phyloP scores from a whole-genome alignment of 2,888 invertebrate genomes.

The Plebejus argus region DNA sequence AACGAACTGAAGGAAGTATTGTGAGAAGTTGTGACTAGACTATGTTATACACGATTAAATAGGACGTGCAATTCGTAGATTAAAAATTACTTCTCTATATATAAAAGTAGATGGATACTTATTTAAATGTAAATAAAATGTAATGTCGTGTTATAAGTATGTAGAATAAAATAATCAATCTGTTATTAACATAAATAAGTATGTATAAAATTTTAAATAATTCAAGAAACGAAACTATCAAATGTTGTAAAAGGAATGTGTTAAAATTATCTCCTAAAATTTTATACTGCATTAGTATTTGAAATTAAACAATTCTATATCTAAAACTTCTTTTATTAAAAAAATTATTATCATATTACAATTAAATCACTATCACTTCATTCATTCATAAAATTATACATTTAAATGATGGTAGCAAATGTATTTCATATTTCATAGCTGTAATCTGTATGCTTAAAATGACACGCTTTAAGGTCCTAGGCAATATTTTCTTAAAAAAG shows the following conservation, averaged over 20 bases:
- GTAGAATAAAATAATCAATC: background rate
- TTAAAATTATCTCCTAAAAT: background rate
- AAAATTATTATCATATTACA: slow-evolving; percentile 16
- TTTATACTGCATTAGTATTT: background rate
- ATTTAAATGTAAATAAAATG: background rate
- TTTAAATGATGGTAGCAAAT: background rate
- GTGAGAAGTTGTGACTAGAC: background rate
- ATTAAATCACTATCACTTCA: slow-evolving; percentile 4
- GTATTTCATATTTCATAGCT: background rate
- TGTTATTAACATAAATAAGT: background rate
- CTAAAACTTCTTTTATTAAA: slow-evolving; percentile 31
- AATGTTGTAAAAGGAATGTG: background rate
- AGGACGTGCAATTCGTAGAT: background rate
- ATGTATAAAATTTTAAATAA: background rate
- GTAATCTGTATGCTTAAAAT: background rate
- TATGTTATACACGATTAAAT: background rate
- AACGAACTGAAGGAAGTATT: background rate
- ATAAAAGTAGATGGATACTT: background rate
- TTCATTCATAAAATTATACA: slow-evolving; percentile 1
- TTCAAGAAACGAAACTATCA: background rate
- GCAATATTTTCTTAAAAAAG: background rate
- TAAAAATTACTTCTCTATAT: no score
- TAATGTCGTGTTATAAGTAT: background rate
- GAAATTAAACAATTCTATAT: slow-evolving; percentile 17
- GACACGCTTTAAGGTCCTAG: background rate